These are phyloP conservation scores for Ooceraea biroi DNA, from an alignment of 1,140 invertebrate genomes.

Conservation along the genomic window DNA sequence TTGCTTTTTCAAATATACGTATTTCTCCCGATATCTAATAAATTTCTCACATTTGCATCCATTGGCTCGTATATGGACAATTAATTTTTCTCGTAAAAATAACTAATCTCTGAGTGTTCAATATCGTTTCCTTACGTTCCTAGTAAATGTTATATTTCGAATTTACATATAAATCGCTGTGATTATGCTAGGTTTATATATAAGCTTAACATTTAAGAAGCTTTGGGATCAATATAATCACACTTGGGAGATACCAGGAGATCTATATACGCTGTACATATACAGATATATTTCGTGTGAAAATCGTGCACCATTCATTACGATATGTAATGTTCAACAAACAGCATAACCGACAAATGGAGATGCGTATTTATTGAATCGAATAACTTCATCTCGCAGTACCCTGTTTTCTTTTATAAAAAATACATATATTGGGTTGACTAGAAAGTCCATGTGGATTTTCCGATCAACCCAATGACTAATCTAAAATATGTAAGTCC, in stretches of 20 bases:
- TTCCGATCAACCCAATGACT: too few species aligned
- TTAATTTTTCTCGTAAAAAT: background rate
- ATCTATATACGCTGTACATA: conserved; percentile 13
- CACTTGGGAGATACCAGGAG: conserved; percentile 27
- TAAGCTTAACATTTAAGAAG: conserved; percentile 74
- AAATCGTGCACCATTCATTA: conserved; percentile 24
- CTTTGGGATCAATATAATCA: conserved; percentile 79
- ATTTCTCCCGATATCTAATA: conserved; percentile 17
- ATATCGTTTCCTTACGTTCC: conserved; percentile 50
- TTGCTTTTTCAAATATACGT: conserved; percentile 29
- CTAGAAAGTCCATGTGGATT: too few species aligned
- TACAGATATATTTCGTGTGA: conserved; percentile 23
- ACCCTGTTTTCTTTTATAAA: conserved; percentile 65
- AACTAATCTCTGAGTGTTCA: conserved; percentile 23
- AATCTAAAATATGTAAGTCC: conserved; percentile 56
- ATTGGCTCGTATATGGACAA: conserved; percentile 36
- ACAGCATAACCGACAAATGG: conserved; percentile 8
- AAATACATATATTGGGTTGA: too few species aligned
- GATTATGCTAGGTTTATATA: conserved; percentile 79
- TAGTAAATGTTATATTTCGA: conserved; percentile 56
- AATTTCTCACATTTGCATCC: conserved; percentile 43
- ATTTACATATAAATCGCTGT: conserved; percentile 73
- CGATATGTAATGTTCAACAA: conserved; percentile 4
- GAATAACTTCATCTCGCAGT: conserved; percentile 31
- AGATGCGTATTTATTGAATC: conserved; percentile 49